Base-by-base conservation (phyloP, 2,888 invertebrate species). In the Celastrina argiolus region DNA sequence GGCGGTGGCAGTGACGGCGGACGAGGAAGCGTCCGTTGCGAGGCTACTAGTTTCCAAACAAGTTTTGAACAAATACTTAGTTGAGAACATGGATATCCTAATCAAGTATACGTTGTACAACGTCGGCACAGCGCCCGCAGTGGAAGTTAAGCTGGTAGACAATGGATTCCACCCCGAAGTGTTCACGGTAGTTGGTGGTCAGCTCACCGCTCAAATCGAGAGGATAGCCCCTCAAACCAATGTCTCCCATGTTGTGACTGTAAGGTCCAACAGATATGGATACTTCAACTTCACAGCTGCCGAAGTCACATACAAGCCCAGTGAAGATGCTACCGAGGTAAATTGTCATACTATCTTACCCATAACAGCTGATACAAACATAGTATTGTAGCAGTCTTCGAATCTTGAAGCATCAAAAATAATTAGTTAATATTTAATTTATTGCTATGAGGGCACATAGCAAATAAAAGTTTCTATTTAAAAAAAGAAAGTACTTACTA, bases 261-360 rank as follows among this genome's bases (percentile, higher is more conserved):
- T 99, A 12, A 92, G 96, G 70, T 99, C 99, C 4, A 95, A 95
- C 77, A 95, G 95, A 78, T 97, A 93, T 80, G 99, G 99, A 36
- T 97, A 97, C 84, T 99, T 98, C 92, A 99, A 99, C 87, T 99
- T 99, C 84, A 97, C 98, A 2, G 95, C 98, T 65, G 99, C 99
- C 70, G 97, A 98, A 87, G 93, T 98, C 67, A 94, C 95, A 58
- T 99, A 99, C 90, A 95, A 94, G 77, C 92, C 95, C 59, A 94
- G 95, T 70, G 98, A 98, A 88, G 97, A 97, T 79, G 93, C 95
- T 42, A 91, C 94, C 75, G 93, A 94, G 85, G 95, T 95, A 82
- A 91, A 85, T 75, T 59, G n/a, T 56, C 39, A 26, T 42, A 16
- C 36, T 14, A 14, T 51, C 28, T 39, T 42, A 31, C 59, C 68